Evolutionary conservation across 2,113 vertebrate species (phyloP).

Genomic region (Onychostruthus taczanowskii): DNA sequence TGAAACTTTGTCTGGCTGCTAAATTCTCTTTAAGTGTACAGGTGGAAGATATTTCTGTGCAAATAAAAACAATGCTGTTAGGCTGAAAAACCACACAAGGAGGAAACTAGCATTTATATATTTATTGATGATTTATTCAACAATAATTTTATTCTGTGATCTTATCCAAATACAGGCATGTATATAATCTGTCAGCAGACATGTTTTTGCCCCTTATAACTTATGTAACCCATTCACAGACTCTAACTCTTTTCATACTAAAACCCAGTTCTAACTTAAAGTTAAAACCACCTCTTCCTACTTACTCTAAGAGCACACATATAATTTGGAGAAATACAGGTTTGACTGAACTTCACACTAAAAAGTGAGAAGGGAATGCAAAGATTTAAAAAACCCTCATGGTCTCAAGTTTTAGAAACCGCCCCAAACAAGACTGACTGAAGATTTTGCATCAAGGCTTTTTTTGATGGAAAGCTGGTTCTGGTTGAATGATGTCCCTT

Average conservation of each 20-base stretch:
- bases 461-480: constrained; percentile 14
- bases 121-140: not conserved
- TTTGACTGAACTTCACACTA: not conserved
- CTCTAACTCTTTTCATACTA: not conserved
- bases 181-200: not conserved
- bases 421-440: not conserved
- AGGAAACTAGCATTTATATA: not conserved
- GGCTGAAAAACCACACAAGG: not conserved
- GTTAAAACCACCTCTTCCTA: not conserved
- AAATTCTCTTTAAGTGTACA: not conserved
- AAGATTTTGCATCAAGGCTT: not conserved
- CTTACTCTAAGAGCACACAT: not conserved
- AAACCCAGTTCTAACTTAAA: not conserved
- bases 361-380: not conserved
- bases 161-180: not conserved
- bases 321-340: not conserved
- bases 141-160: not conserved
- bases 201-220: not conserved
- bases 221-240: not conserved
- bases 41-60: not conserved
- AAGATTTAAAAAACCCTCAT: not conserved
- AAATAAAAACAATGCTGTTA: not conserved
- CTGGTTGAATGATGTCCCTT: not conserved
- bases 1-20: not conserved
- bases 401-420: not conserved